phyloP scores from a whole-genome alignment of 2,888 invertebrate species.

The Hesperia comma region DNA sequence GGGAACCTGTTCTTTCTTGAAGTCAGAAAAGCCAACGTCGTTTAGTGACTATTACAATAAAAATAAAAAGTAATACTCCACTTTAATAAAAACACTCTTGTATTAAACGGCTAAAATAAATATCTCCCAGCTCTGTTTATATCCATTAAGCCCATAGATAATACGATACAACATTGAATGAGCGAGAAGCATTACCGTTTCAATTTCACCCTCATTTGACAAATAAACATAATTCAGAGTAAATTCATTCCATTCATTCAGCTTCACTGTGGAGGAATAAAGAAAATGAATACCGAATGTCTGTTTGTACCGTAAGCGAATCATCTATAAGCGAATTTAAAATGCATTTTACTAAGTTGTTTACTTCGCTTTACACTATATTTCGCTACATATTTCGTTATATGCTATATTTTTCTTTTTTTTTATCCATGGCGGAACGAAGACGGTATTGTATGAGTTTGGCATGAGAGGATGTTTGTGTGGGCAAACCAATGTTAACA shows the following conservation, averaged over 20 bases:
- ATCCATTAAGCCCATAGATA: conserved; percentile 15
- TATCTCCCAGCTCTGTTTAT: conserved; percentile 1
- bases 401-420: too few species aligned
- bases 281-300: conserved; percentile 28
- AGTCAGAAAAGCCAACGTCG: too few species aligned
- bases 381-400: too few species aligned
- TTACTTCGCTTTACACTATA: too few species aligned
- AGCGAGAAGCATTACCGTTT: conserved; percentile 16
- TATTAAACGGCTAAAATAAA: neutral
- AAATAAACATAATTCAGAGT: conserved; percentile 35
- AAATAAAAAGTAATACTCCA: neutral
- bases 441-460: too few species aligned
- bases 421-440: too few species aligned
- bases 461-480: too few species aligned
- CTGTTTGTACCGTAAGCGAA: neutral
- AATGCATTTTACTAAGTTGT: neutral
- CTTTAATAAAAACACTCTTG: neutral
- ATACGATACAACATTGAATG: conserved; percentile 30
- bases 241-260: conserved; percentile 30
- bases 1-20: too few species aligned
- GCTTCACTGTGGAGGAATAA: conserved; percentile 29
- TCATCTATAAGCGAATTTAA: conserved; percentile 6
- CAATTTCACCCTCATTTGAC: conserved; percentile 35
- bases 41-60: too few species aligned
- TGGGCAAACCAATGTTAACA: too few species aligned